These are phyloP conservation scores for Sarotherodon lohbergeri DNA, from an alignment of 2,113 vertebrate genomes.

Conservation along the genomic window DNA sequence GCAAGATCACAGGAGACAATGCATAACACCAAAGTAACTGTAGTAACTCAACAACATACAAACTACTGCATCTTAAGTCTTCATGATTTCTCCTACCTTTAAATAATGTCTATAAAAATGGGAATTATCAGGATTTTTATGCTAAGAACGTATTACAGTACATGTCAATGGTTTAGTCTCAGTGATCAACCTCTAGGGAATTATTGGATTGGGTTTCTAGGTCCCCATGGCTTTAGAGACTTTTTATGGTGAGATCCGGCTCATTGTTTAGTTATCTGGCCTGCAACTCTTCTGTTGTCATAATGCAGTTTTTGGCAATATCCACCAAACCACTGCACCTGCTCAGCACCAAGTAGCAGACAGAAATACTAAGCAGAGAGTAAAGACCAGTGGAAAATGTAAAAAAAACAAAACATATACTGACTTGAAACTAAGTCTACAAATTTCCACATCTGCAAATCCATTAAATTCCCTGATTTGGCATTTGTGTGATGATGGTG, in stretches of 20 bases:
- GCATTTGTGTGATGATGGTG: not conserved
- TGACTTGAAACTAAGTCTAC: not conserved
- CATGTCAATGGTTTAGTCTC: not conserved
- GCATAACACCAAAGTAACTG: not conserved
- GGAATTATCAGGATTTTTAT: not conserved
- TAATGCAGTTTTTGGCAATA: not conserved
- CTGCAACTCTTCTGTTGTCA: not conserved
- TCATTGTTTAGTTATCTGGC: not conserved
- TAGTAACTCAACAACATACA: not conserved
- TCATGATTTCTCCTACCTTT: not conserved
- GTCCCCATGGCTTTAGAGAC: not conserved
- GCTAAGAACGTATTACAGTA: not conserved
- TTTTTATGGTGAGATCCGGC: not conserved
- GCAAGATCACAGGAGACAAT: not conserved
- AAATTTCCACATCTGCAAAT: not conserved
- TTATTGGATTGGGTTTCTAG: not conserved
- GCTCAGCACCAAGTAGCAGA: not conserved
- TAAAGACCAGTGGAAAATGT: not conserved
- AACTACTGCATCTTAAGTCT: not conserved
- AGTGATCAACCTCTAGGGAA: not conserved
- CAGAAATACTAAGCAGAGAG: not conserved
- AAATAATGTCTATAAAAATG: not conserved
- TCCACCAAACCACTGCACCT: not conserved
- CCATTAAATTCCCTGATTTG: not conserved
- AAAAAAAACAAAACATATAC: not conserved